Base-by-base conservation (phyloP, 1,140 invertebrate species). In the Sitophilus oryzae region DNA sequence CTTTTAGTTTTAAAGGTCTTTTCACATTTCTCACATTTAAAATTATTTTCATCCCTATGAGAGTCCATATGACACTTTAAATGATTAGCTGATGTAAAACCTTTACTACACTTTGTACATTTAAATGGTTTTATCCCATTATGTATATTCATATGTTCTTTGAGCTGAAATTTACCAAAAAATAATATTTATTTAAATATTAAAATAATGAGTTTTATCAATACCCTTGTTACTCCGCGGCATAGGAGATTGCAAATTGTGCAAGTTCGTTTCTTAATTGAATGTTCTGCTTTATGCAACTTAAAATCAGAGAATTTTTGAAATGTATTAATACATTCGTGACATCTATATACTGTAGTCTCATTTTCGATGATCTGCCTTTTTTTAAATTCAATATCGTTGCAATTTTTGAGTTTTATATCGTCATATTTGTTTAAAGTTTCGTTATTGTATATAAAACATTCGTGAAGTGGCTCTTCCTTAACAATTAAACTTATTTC, bases 41-140 rank as follows among this genome's bases (percentile, higher is more conserved):
- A 66, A 5, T 41, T 58, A 38, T 58, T 58, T 19, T 63, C 61
- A 15, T 44, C 52, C 8, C 47, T 57, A 46, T 82, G 79, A 10
- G 75, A 70, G 6, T 77, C 65, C 68, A 75, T 74, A 61, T 82
- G 79, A 42, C 76, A 64, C 35, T 74, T 76, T 21, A 82, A 65
- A 46, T 75, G 76, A 23, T 76, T 72, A 40, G 74, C 76, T 0
- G 72, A 73, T 8, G 74, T 74, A 67, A 88, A 84, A 22, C 78
- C 75, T 65, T 88, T 85, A 23, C 71, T 71, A 54, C 77, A 78
- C 1, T 73, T 65, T 38, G 71, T 70, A 67, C 86, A 89, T 19
- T 75, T 71, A 66, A 80, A 86, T 1, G 83, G 83, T 52, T 85
- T 84, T 52, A 86, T 82, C 0, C 84, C 80, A 0, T 79, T 76